phyloP scores from a whole-genome alignment of 2,797 vertebrate species.

The Xiphophorus birchmanni region DNA sequence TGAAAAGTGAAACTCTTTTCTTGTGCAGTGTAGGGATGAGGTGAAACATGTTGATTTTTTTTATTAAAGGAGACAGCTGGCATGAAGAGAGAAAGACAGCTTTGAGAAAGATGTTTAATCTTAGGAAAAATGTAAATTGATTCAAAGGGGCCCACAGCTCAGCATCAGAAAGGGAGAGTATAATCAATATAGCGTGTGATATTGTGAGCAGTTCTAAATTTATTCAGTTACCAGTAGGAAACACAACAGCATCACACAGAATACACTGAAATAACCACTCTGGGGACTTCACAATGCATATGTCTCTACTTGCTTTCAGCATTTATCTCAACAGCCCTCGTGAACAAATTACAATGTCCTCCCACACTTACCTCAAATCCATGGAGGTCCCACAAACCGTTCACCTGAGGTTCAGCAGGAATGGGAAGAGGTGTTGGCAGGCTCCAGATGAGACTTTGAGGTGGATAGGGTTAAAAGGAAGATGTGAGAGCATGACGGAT shows the following conservation, averaged over 20 bases:
- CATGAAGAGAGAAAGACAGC: conserved; percentile 15
- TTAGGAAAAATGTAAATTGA: conserved; percentile 25
- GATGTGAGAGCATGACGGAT: conserved; percentile 28
- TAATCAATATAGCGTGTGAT: conserved; percentile 1
- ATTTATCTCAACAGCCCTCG: not conserved
- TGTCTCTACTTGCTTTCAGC: not conserved
- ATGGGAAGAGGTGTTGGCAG: conserved; percentile 47
- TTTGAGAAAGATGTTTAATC: conserved; percentile 26
- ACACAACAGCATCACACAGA: not conserved
- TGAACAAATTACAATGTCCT: conserved; percentile 17
- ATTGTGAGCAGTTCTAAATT: not conserved
- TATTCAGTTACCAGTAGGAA: conserved; percentile 4
- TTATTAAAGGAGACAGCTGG: conserved; percentile 19
- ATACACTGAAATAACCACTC: conserved; percentile 3
- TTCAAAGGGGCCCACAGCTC: not conserved
- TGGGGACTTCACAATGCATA: conserved; percentile 1
- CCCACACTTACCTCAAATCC: conserved; percentile 25
- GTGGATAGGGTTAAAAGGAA: conserved; percentile 28
- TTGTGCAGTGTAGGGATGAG: conserved; percentile 30
- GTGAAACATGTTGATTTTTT: conserved; percentile 24
- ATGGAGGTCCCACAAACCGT: conserved; percentile 15
- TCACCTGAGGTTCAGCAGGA: conserved; percentile 26
- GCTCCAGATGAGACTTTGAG: conserved; percentile 38
- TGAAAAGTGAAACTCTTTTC: conserved; percentile 11
- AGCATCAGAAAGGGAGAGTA: conserved; percentile 1